phyloP scores from a whole-genome alignment of 2,797 vertebrate genomes.

The Sandelia bainsii region DNA sequence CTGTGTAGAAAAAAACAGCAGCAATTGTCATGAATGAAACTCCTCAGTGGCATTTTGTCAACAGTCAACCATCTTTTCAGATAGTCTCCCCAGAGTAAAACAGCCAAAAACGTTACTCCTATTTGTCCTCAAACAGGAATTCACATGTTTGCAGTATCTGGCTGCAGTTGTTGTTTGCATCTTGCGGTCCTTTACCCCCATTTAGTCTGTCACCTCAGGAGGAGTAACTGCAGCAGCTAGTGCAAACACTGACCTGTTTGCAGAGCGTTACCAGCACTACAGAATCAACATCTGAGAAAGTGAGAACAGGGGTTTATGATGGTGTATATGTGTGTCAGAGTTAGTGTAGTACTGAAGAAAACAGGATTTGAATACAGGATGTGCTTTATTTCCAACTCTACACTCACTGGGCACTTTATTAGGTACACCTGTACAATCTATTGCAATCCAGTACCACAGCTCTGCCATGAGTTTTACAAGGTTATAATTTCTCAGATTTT shows the following conservation, averaged over 20 bases:
- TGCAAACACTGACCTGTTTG: conserved; percentile 72
- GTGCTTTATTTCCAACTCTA: conserved; percentile 10
- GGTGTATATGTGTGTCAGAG: conserved; percentile 6
- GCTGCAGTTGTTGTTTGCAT: conserved; percentile 37
- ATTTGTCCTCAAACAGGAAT: conserved; percentile 55
- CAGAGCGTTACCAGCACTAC: conserved; percentile 38
- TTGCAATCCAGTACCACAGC: no score
- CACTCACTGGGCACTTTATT: no score
- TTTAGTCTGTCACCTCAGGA: conserved; percentile 44
- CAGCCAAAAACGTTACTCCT: conserved; percentile 10
- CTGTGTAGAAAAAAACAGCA: not conserved
- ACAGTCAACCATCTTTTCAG: not conserved
- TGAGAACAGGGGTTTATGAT: conserved; percentile 35
- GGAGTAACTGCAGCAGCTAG: conserved; percentile 32
- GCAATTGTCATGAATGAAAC: not conserved
- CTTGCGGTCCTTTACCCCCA: conserved; percentile 33
- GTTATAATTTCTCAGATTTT: no score
- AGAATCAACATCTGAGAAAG: conserved; percentile 66
- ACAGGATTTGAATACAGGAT: conserved; percentile 51
- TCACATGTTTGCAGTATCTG: conserved; percentile 42
- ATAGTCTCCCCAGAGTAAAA: no score
- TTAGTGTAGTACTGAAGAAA: not conserved
- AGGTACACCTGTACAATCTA: no score
- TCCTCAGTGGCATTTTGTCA: no score
- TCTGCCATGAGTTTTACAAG: no score